A percentile compares a stretch with the other conserved stretches of the same genome.
These are phyloP conservation scores for Noturus placidus DNA, from an alignment of 2,113 vertebrate genomes.

Conservation along the genomic window DNA sequence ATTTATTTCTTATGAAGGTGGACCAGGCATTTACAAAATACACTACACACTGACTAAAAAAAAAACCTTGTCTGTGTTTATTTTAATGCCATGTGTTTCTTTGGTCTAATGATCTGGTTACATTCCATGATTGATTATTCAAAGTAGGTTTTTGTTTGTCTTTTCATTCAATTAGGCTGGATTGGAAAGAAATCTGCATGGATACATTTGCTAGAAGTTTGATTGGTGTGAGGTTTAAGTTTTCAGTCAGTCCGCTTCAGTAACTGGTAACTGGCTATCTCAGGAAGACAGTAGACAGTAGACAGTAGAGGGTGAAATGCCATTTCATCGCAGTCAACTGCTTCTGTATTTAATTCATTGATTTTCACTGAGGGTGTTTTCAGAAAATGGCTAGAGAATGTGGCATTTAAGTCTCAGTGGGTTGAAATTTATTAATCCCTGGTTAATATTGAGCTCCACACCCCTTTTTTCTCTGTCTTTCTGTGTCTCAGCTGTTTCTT, in stretches of 20 bases:
- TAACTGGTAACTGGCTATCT: background rate
- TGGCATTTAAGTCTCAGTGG: constrained; percentile 24
- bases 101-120: background rate
- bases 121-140: background rate
- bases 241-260: background rate
- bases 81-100: background rate
- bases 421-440: constrained; percentile 1
- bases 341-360: background rate
- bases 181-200: background rate
- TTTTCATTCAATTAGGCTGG: background rate
- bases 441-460: background rate
- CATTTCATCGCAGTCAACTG: background rate
- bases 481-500: background rate
- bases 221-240: background rate
- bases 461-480: background rate
- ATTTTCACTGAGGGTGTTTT: background rate
- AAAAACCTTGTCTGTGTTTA: background rate
- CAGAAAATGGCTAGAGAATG: background rate
- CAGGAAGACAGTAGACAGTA: background rate
- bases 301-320: background rate
- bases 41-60: background rate
- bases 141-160: background rate
- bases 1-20: background rate
- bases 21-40: background rate
- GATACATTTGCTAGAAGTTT: too few relatives aligned